Evolutionary conservation across 2,113 vertebrate species (phyloP).

Genomic region (Cephalopterus ornatus): DNA sequence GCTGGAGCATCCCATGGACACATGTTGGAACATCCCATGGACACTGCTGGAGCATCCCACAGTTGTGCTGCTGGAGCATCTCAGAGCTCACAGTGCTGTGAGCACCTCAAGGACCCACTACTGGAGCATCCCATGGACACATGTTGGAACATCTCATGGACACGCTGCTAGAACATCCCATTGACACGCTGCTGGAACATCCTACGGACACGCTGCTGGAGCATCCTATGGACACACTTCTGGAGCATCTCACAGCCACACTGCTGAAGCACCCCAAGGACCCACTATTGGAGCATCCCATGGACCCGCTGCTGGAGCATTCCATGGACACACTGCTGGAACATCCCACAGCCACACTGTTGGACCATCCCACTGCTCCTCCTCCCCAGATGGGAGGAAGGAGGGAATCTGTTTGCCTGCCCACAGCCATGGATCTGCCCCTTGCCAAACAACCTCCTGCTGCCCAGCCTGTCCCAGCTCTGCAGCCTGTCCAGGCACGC

Average conservation of each 20-base stretch:
- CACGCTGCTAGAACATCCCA: not conserved
- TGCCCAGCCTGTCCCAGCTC: not conserved
- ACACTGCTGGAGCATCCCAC: not conserved
- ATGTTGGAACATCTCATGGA: too few species aligned
- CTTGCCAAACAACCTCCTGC: not conserved
- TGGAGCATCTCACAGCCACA: not conserved
- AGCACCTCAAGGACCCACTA: not conserved
- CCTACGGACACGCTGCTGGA: not conserved
- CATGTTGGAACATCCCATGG: too few species aligned
- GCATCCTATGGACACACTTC: not conserved
- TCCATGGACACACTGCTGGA: not conserved
- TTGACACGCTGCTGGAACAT: too few species aligned
- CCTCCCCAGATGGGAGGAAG: not conserved
- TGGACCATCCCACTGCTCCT: not conserved
- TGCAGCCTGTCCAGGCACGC: not conserved
- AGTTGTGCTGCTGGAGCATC: too few species aligned
- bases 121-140: not conserved
- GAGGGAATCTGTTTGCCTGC: not conserved
- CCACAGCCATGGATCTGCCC: too few species aligned
- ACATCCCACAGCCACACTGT: not conserved
- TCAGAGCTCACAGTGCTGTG: too few species aligned
- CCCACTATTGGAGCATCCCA: too few species aligned
- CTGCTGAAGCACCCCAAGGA: too few species aligned
- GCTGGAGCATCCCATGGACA: not conserved
- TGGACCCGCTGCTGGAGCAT: not conserved